Base-by-base conservation (phyloP, 2,797 vertebrate species). In the Lemur catta region DNA sequence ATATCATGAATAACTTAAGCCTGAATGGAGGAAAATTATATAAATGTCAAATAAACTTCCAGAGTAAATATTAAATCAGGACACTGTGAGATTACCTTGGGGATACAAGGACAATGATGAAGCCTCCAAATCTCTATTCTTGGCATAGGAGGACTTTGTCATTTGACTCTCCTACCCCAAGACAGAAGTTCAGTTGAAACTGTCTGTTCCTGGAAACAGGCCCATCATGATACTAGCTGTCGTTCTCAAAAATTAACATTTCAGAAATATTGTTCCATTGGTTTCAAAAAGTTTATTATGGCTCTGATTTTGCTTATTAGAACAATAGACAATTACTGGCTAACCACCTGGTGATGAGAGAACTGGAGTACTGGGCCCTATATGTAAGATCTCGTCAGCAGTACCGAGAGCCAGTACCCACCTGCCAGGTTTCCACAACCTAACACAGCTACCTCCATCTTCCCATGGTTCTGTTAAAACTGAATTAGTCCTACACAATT, bases 31-130 rank as follows among this genome's bases (percentile, higher is more conserved):
- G 28, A 79, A 94, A 81, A 38, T 43, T 69, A 90, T 52, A 63
- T 63, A 71, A 90, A 85, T 78, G 41, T 82, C 88, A 97, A 94
- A 76, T 89, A 78, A 72, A 91, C 78, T 89, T 87, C 26, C 33
- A 84, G 50, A 89, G 46, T 89, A 94, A 95, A 95, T 79, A 65
- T 61, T n/a, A 93, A 82, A 95, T n/a, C 43, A 63, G 84, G 59
- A 69, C 22, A 91, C 20, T 41, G 38, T 65, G 59, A 46, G 50
- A 55, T 93, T 38, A 78, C 75, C 69, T 35, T 57, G 50, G 13
- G 20, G 11, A 63, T 88, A 69, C 55, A 59, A 57, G 61, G 11
- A 57, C 55, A 41, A 28, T 2, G 14, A 8, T 10, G 48, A 86
- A 55, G n/a, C 61, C 28, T 65, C 35, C 43, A 75, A 41, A 48